Evolutionary conservation across 2,888 invertebrate species (phyloP).

Genomic region (Sicus ferrugineus): DNA sequence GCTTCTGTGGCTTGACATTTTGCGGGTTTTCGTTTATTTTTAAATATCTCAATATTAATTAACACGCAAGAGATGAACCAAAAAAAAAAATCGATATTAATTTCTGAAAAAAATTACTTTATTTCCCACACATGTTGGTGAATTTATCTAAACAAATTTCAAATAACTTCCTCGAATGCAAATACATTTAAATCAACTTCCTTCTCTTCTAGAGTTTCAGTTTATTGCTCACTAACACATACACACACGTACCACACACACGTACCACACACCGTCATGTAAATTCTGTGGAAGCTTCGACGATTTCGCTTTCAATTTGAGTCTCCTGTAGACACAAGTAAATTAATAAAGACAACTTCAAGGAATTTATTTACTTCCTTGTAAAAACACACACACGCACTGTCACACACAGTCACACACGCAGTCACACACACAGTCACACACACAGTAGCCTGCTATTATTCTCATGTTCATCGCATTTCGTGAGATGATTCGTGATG

Average conservation of each 20-base stretch:
- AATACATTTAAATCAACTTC: too few species aligned
- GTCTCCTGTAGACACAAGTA: slow-evolving; percentile 11
- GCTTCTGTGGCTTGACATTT: too few species aligned
- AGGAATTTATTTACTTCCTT: not conserved
- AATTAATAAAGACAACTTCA: not conserved
- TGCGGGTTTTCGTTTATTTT: too few species aligned
- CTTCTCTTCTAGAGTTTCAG: too few species aligned
- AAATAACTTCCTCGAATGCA: too few species aligned
- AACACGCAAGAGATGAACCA: too few species aligned
- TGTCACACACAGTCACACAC: not conserved
- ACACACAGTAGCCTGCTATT: not conserved
- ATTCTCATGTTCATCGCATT: not conserved
- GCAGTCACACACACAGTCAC: not conserved
- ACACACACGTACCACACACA: not conserved
- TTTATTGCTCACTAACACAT: not conserved
- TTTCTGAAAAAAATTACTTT: too few species aligned
- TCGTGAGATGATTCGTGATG: slow-evolving; percentile 12
- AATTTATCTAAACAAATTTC: too few species aligned
- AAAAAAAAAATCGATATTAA: too few species aligned
- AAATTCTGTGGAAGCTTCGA: slow-evolving; percentile 49
- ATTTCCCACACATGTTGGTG: too few species aligned
- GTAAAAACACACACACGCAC: not conserved
- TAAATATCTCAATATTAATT: too few species aligned
- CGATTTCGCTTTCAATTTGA: slow-evolving; percentile 56
- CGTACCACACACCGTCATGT: not conserved